A percentile compares a stretch with the other conserved stretches of the same genome.
Conservation (phyloP, 2,888 invertebrate species). For the Thecophora atra region DNA sequence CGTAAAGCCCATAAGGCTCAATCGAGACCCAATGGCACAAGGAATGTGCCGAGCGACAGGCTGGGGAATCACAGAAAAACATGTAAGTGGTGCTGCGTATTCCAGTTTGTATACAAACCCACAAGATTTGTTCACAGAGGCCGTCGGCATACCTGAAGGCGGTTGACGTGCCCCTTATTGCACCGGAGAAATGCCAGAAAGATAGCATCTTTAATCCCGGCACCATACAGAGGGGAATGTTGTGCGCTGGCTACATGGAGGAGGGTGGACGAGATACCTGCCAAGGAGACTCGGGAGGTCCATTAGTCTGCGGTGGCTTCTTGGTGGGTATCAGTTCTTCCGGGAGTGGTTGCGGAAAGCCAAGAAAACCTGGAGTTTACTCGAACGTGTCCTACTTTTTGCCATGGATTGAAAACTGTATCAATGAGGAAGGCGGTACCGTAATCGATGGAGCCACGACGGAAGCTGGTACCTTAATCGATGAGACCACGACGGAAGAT, state of each 20-base stretch:
- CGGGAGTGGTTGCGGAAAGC: constrained; percentile 80
- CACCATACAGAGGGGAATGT: constrained; percentile 62
- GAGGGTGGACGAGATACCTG: constrained; percentile 82
- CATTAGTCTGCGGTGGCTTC: constrained; percentile 72
- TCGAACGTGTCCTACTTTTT: constrained; percentile 69
- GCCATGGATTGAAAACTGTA: constrained; percentile 36
- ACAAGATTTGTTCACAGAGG: constrained; percentile 39
- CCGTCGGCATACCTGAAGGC: constrained; percentile 51
- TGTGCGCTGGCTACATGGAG: constrained; percentile 79
- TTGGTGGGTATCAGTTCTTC: constrained; percentile 84
- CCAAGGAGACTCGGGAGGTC: constrained; percentile 87
- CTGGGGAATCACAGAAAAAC: constrained; percentile 57
- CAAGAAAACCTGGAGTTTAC: constrained; percentile 80
- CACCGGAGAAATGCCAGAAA: constrained; percentile 55
- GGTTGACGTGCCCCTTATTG: constrained; percentile 56
- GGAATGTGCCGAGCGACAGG: constrained; percentile 61
- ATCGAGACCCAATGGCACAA: constrained; percentile 38
- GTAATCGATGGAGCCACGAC: not conserved
- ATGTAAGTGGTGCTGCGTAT: too few relatives aligned
- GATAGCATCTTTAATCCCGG: constrained; percentile 4
- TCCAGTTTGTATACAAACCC: too few relatives aligned
- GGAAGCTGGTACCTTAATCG: too few relatives aligned
- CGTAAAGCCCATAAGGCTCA: constrained; percentile 54
- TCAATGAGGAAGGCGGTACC: not conserved
- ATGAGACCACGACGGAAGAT: too few relatives aligned